Evolutionary conservation across 2,888 invertebrate species (phyloP).

Genomic region (Acanthosepion lycidas): DNA sequence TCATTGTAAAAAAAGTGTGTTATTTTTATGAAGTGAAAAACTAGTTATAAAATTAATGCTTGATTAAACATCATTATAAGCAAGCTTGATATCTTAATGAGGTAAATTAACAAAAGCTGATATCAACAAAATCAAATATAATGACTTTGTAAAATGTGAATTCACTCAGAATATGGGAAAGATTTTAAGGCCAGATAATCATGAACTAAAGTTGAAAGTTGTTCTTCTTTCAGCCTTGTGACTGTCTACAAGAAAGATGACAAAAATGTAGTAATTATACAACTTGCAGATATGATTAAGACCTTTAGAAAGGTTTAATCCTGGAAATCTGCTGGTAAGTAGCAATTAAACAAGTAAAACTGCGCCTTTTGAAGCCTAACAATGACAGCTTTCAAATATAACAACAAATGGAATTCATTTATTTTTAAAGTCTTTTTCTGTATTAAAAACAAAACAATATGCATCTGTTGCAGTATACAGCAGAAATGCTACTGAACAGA

Average conservation of each 20-base stretch:
- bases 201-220: neutral
- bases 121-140: neutral
- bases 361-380: neutral
- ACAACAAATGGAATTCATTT: neutral
- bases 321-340: neutral
- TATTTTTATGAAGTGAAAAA: too few relatives aligned
- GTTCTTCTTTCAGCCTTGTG: too few relatives aligned
- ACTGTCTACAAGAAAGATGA: neutral
- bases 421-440: neutral
- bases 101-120: neutral
- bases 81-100: neutral
- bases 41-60: too few relatives aligned
- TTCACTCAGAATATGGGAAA: neutral
- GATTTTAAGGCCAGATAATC: neutral
- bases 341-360: constrained; percentile 33
- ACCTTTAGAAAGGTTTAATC: neutral
- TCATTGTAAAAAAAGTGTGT: too few relatives aligned
- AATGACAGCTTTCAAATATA: neutral
- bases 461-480: neutral
- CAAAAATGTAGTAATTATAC: neutral
- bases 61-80: neutral
- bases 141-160: neutral
- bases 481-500: neutral
- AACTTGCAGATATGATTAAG: neutral
- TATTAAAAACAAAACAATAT: neutral